A percentile compares a stretch with the other conserved stretches of the same genome.
Conservation (phyloP, 2,888 invertebrate genomes). For the Acrobasis consociella region DNA sequence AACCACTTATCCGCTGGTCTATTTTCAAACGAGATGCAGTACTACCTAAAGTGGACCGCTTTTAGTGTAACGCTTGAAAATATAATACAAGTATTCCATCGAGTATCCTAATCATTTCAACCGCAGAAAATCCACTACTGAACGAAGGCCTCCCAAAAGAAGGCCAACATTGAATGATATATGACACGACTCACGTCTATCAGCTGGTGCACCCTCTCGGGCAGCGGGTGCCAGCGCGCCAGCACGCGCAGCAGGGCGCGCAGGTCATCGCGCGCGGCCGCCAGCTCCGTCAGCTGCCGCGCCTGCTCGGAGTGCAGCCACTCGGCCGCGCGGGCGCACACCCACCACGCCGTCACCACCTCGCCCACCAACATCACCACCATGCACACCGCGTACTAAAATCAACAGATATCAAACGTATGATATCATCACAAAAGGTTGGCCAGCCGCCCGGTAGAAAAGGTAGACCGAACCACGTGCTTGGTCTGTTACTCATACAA, state of each 20-base stretch:
- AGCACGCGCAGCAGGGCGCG: slow-evolving; percentile 46
- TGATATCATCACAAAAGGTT: too few relatives aligned
- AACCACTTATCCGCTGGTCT: too few relatives aligned
- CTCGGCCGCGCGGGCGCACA: slow-evolving; percentile 39
- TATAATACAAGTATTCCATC: too few relatives aligned
- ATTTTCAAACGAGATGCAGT: too few relatives aligned
- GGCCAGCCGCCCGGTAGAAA: too few relatives aligned
- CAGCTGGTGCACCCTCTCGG: slow-evolving; percentile 42
- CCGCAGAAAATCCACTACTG: too few relatives aligned
- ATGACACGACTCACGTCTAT: slow-evolving; percentile 41
- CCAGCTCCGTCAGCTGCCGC: slow-evolving; percentile 36
- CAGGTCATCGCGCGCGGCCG: slow-evolving; percentile 45
- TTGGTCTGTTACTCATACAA: too few relatives aligned
- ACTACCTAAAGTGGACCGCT: too few relatives aligned
- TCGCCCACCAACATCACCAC: slow-evolving; percentile 36
- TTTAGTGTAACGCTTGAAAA: too few relatives aligned
- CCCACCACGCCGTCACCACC: slow-evolving; percentile 43
- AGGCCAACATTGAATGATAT: too few relatives aligned
- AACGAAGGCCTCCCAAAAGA: neutral
- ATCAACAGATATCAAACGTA: neutral
- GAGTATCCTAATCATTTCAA: too few relatives aligned
- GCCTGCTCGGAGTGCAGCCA: slow-evolving; percentile 42
- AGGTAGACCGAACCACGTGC: too few relatives aligned
- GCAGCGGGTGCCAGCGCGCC: slow-evolving; percentile 48
- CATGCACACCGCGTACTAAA: slow-evolving; percentile 47